phyloP scores from a whole-genome alignment of 1,140 invertebrate species.

The Halesus radiatus region DNA sequence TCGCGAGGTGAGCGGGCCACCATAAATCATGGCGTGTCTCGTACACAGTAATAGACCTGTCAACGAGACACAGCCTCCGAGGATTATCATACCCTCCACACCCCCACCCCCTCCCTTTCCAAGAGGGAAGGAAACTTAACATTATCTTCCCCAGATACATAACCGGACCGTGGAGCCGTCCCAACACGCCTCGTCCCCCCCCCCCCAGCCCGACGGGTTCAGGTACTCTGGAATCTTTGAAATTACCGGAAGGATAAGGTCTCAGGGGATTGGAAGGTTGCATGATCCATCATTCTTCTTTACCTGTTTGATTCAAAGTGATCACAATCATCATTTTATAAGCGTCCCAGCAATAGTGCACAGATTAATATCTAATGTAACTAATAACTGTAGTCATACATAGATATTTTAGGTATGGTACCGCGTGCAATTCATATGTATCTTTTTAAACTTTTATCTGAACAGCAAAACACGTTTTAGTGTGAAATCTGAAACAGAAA shows the following conservation, averaged over 20 bases:
- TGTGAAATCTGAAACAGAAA: too few species aligned
- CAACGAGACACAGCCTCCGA: conserved; percentile 46
- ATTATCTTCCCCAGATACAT: conserved; percentile 38
- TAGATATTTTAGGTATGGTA: too few species aligned
- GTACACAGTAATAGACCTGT: conserved; percentile 57
- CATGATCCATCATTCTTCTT: background rate
- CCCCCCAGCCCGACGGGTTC: background rate
- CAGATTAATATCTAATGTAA: too few species aligned
- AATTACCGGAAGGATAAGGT: background rate
- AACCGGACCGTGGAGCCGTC: background rate
- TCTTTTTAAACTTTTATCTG: too few species aligned
- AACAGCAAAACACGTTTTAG: too few species aligned
- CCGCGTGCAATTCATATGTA: too few species aligned
- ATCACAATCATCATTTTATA: too few species aligned
- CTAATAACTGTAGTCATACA: too few species aligned
- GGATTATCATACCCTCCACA: conserved; percentile 53
- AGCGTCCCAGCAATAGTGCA: too few species aligned
- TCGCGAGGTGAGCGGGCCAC: conserved; percentile 21
- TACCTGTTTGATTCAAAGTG: background rate
- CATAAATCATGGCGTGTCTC: conserved; percentile 56
- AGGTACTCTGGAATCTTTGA: background rate
- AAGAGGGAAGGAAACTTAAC: conserved; percentile 12
- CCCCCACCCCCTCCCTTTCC: background rate
- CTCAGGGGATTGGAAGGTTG: background rate
- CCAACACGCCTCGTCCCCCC: background rate